These are phyloP conservation scores for Bucco capensis DNA, from an alignment of 2,113 vertebrate genomes.

Conservation along the genomic window DNA sequence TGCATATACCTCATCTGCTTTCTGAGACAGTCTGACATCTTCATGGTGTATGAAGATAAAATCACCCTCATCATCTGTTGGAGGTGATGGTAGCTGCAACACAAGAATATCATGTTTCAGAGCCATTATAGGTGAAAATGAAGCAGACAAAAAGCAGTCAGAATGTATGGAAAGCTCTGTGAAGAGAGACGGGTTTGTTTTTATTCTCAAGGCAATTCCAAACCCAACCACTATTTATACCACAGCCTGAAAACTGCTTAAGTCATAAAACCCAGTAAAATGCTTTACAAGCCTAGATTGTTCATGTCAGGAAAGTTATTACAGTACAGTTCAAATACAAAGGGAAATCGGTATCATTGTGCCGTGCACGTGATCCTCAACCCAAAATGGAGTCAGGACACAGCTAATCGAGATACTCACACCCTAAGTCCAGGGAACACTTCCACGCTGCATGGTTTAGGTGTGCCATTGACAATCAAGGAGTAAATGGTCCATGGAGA, in stretches of 20 bases:
- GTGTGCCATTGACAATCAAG: neutral
- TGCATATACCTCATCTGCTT: conserved; percentile 85
- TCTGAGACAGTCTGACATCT: conserved; percentile 85
- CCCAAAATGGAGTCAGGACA: neutral
- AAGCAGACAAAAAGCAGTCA: neutral
- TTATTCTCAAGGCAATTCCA: neutral
- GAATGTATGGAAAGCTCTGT: neutral
- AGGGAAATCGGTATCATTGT: neutral
- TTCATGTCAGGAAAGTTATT: neutral
- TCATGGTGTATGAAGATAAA: conserved; percentile 92
- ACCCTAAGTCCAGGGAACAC: neutral
- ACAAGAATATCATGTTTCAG: neutral
- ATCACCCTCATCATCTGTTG: conserved; percentile 86
- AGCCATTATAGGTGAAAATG: neutral
- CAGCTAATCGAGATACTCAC: neutral
- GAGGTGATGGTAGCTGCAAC: conserved; percentile 87
- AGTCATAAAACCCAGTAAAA: neutral
- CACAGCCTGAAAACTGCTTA: neutral
- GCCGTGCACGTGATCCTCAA: neutral
- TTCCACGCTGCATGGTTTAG: neutral
- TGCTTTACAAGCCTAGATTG: neutral
- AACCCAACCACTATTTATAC: neutral
- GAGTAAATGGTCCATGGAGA: neutral
- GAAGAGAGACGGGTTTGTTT: neutral
- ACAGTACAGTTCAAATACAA: neutral